phyloP scores from a whole-genome alignment of 1,140 invertebrate genomes.

The Drosophila burlai region DNA sequence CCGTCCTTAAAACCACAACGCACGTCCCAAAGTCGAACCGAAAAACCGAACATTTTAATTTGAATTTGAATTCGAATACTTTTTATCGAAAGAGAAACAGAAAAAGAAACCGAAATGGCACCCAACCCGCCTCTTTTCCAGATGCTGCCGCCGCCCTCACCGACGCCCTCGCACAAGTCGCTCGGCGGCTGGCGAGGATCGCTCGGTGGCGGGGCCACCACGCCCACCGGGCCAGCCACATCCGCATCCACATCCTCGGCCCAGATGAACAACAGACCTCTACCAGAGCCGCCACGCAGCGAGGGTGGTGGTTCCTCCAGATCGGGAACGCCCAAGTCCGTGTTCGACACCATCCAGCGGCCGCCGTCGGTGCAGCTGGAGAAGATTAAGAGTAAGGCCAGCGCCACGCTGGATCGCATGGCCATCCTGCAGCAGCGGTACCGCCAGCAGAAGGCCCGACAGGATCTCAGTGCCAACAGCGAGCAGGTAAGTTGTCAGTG shows the following conservation, averaged over 20 bases:
- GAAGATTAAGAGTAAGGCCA: conserved; percentile 84
- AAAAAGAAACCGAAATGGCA: conserved; percentile 39
- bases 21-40: conserved; percentile 29
- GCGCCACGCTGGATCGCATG: conserved; percentile 82
- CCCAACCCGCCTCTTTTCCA: conserved; percentile 59
- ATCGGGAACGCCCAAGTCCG: conserved; percentile 79
- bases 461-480: conserved; percentile 84
- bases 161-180: conserved; percentile 76
- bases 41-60: conserved; percentile 13
- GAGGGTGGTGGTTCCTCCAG: conserved; percentile 72
- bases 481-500: conserved; percentile 68
- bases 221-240: conserved; percentile 14
- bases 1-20: conserved; percentile 42
- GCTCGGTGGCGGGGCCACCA: conserved; percentile 32
- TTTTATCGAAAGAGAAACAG: conserved; percentile 4
- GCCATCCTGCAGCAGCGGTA: conserved; percentile 88
- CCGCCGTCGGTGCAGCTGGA: conserved; percentile 83
- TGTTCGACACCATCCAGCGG: conserved; percentile 80
- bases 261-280: conserved; percentile 71
- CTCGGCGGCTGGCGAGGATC: conserved; percentile 63
- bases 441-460: conserved; percentile 87
- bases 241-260: neutral
- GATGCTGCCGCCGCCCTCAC: conserved; percentile 77
- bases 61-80: conserved; percentile 11
- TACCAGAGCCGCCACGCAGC: conserved; percentile 82